phyloP scores from a whole-genome alignment of 2,888 invertebrate species.

The Xestia ashworthii region DNA sequence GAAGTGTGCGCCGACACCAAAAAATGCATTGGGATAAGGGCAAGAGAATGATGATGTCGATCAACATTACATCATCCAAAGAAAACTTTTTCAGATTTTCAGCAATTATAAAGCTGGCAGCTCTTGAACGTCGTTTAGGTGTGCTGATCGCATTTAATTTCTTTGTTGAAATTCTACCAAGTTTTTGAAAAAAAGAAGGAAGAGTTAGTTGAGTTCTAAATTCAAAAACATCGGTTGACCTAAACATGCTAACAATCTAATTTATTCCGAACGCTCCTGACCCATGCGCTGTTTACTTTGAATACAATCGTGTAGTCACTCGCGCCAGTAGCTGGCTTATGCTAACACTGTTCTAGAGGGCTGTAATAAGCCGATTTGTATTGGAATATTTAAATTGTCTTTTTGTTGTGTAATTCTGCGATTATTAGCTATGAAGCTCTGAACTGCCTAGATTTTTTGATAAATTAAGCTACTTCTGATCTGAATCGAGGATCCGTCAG shows the following conservation, averaged over 20 bases:
- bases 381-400: neutral
- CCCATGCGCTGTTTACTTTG: conserved; percentile 39
- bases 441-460: neutral
- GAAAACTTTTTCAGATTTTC: no score
- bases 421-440: neutral
- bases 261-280: conserved; percentile 38
- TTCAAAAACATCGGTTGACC: neutral
- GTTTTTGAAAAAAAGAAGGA: neutral
- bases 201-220: neutral
- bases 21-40: no score
- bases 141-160: neutral
- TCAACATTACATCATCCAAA: no score
- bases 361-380: conserved; percentile 29
- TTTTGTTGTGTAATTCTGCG: conserved; percentile 1
- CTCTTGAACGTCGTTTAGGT: neutral
- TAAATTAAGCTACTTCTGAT: neutral
- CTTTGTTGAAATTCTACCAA: neutral
- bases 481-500: neutral
- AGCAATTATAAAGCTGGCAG: neutral
- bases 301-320: conserved; percentile 53
- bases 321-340: conserved; percentile 33
- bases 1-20: no score
- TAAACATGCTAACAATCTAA: conserved; percentile 4
- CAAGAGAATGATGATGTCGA: no score
- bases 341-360: conserved; percentile 18